Conservation (phyloP, 2,797 vertebrate genomes). For the Spinus pinus region DNA sequence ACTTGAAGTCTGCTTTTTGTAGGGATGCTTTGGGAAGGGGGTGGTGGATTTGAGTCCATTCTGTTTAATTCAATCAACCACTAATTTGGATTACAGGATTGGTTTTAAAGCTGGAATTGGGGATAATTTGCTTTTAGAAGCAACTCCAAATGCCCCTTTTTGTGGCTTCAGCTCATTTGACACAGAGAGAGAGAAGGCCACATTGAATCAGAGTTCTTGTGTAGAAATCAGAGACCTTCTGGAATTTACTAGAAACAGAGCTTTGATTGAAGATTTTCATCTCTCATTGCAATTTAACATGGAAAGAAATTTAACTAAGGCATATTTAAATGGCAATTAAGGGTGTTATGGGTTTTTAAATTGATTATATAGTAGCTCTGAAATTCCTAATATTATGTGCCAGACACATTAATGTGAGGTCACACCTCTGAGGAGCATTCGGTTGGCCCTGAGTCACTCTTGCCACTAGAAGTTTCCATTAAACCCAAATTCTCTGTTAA, state of each 20-base stretch:
- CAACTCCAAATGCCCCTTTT: neutral
- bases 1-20: neutral
- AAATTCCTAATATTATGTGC: neutral
- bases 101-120: neutral
- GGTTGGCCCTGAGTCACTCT: neutral
- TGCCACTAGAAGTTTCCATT: neutral
- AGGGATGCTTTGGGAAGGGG: neutral
- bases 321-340: neutral
- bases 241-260: neutral
- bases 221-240: neutral
- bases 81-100: neutral
- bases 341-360: neutral
- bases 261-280: neutral
- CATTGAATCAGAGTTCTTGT: neutral
- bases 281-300: neutral
- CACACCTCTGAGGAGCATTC: neutral
- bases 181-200: neutral
- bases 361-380: neutral
- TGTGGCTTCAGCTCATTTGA: neutral
- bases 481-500: neutral
- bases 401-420: neutral
- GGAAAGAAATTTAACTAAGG: neutral
- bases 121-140: neutral
- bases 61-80: neutral
- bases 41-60: fast-evolving